These are phyloP conservation scores for Loris lydekkerianus DNA, from an alignment of 2,797 vertebrate genomes.

Conservation along the genomic window DNA sequence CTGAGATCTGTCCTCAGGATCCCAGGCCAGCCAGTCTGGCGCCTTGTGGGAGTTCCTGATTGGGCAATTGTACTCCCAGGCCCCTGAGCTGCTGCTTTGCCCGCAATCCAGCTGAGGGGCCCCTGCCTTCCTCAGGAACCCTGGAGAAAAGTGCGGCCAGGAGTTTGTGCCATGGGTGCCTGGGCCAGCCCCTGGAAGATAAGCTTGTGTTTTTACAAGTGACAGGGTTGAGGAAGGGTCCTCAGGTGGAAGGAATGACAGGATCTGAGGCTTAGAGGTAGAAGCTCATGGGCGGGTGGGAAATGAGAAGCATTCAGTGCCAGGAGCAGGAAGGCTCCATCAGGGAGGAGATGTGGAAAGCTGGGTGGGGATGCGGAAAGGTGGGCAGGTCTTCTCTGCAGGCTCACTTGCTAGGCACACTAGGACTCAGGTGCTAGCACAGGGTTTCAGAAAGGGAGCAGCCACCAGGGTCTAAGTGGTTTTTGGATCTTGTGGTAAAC, in stretches of 20 bases:
- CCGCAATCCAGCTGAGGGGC: rapidly evolving
- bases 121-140: too few species aligned
- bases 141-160: not conserved
- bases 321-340: too few species aligned
- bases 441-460: not conserved
- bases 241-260: too few species aligned
- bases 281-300: rapidly evolving
- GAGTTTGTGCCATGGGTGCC: not conserved
- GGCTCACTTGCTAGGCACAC: not conserved
- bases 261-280: not conserved
- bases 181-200: not conserved
- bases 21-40: not conserved
- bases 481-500: not conserved
- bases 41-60: too few species aligned
- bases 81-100: too few species aligned
- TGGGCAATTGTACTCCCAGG: too few species aligned
- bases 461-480: rapidly evolving
- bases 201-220: not conserved
- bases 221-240: not conserved
- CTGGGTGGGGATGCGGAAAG: rapidly evolving
- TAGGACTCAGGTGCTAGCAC: not conserved
- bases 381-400: not conserved
- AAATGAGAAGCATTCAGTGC: not conserved
- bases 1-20: too few species aligned
- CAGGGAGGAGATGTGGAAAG: rapidly evolving